Evolutionary conservation across 2,888 invertebrate genomes (phyloP).

Genomic region (Periphyllus acericola): DNA sequence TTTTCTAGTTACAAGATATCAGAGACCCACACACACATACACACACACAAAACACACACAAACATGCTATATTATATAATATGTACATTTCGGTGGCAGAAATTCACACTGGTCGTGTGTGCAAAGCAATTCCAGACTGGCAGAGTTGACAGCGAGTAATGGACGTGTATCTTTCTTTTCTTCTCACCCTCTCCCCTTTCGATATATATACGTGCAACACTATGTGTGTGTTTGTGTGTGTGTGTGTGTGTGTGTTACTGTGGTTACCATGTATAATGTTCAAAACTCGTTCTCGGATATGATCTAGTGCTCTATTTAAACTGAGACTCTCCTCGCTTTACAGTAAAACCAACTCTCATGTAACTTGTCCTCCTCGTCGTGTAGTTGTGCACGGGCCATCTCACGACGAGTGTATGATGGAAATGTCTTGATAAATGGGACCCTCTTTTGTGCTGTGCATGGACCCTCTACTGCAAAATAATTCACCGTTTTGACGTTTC

Average conservation of each 20-base stretch:
- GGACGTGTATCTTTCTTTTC: constrained; percentile 32
- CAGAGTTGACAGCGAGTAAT: constrained; percentile 60
- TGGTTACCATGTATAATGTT: constrained; percentile 11
- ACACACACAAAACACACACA: background rate
- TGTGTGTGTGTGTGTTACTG: too few species aligned
- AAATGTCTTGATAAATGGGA: constrained; percentile 60
- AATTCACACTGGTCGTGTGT: constrained; percentile 28
- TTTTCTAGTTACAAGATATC: too few species aligned
- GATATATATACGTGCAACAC: too few species aligned
- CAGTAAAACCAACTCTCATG: background rate
- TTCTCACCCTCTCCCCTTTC: too few species aligned
- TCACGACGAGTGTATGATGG: background rate
- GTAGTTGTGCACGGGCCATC: background rate
- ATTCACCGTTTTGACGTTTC: constrained; percentile 55
- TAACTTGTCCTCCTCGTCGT: background rate
- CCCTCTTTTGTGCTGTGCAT: background rate
- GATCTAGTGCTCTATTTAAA: constrained; percentile 58
- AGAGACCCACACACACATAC: background rate
- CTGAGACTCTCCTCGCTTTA: constrained; percentile 1
- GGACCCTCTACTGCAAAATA: constrained; percentile 31
- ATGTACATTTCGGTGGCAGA: background rate
- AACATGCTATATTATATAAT: constrained; percentile 27
- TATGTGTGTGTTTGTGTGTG: too few species aligned
- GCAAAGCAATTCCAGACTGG: constrained; percentile 54
- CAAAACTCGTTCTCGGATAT: constrained; percentile 43